Conservation (phyloP, 2,797 vertebrate genomes). For the Neostethus bicornis region DNA sequence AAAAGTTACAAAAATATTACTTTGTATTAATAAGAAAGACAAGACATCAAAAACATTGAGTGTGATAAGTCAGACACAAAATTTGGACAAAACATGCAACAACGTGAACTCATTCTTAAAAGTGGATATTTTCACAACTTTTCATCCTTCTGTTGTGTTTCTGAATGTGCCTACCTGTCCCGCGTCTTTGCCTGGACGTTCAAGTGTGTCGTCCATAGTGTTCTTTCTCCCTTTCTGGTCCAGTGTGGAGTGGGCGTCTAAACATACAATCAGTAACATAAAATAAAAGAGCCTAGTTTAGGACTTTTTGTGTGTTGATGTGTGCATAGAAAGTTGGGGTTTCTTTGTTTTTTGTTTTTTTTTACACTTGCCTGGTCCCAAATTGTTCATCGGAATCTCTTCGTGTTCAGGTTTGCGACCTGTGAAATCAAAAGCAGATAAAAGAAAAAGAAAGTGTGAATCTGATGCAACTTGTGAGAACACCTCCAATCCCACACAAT, state of each 20-base stretch:
- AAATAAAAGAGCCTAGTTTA: neutral
- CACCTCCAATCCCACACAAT: too few relatives aligned
- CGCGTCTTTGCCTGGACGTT: conserved; percentile 85
- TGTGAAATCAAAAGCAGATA: conserved; percentile 45
- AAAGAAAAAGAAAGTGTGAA: conserved; percentile 10
- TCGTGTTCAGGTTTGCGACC: conserved; percentile 88
- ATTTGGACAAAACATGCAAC: conserved; percentile 42
- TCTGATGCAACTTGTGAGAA: neutral
- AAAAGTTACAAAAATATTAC: conserved; percentile 49
- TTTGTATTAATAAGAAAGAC: conserved; percentile 16
- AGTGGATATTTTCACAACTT: conserved; percentile 1
- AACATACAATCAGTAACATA: neutral
- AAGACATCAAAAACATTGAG: conserved; percentile 63
- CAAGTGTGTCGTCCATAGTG: conserved; percentile 89
- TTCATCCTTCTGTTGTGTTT: neutral
- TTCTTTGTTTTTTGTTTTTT: too few relatives aligned
- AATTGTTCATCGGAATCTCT: conserved; percentile 93
- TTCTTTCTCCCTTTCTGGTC: conserved; percentile 90
- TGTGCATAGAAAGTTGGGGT: neutral
- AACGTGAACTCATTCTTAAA: too few relatives aligned
- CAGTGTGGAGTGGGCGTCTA: conserved; percentile 88
- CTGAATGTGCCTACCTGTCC: conserved; percentile 84
- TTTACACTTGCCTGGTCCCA: conserved; percentile 87
- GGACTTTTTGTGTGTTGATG: neutral
- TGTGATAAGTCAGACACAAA: conserved; percentile 48